These are phyloP conservation scores for Tadarida brasiliensis DNA, from an alignment of 2,797 vertebrate genomes.

Conservation along the genomic window DNA sequence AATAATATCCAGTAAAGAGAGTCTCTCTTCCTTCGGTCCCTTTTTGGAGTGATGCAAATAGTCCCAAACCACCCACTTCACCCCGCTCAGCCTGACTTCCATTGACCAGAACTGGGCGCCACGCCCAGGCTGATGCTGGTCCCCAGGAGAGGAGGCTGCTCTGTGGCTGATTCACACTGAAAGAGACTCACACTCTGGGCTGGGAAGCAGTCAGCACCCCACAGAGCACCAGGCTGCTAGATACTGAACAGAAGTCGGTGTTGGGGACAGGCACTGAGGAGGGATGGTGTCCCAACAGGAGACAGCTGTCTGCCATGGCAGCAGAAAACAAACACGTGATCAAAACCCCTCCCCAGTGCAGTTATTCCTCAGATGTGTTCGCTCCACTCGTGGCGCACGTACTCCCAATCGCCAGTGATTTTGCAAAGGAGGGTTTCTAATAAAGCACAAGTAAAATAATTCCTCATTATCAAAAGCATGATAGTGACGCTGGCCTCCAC, in stretches of 20 bases:
- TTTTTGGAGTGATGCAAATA: background rate
- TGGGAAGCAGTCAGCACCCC: background rate
- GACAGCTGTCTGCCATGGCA: rapidly evolving
- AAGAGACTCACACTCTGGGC: background rate
- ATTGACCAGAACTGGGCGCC: background rate
- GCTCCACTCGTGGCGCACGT: rapidly evolving
- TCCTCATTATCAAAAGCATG: background rate
- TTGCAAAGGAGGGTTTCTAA: background rate
- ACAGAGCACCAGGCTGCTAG: background rate
- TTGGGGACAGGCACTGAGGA: background rate
- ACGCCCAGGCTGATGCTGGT: background rate
- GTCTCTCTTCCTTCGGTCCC: background rate
- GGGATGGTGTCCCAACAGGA: rapidly evolving
- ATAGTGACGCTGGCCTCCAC: background rate
- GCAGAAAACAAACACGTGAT: background rate
- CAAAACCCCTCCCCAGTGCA: background rate
- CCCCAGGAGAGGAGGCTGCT: background rate
- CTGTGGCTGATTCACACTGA: background rate
- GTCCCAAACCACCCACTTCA: background rate
- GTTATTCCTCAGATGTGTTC: background rate
- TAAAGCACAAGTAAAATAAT: background rate
- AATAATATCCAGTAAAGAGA: background rate
- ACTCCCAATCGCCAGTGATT: background rate
- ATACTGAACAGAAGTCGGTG: background rate
- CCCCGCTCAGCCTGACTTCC: background rate